Conservation (phyloP, 2,797 vertebrate genomes). For the Gouania willdenowi region DNA sequence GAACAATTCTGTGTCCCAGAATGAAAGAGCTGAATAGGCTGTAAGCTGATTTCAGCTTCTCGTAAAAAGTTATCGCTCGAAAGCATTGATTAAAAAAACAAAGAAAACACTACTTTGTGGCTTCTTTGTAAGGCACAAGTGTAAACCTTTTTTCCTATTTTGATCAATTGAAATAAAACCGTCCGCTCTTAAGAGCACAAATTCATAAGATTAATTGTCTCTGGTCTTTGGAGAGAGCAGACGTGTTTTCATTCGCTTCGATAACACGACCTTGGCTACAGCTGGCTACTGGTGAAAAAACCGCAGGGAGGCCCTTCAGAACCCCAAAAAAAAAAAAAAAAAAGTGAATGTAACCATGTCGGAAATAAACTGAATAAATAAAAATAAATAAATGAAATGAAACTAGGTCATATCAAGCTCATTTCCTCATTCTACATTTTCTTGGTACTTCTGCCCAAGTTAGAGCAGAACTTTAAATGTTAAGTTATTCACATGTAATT, state of each 20-base stretch:
- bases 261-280: too few relatives aligned
- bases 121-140: slow-evolving; percentile 5
- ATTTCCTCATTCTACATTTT: slow-evolving; percentile 44
- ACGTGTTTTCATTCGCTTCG: too few relatives aligned
- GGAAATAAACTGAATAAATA: too few relatives aligned
- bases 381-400: too few relatives aligned
- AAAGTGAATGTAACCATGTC: too few relatives aligned
- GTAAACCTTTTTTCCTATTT: slow-evolving; percentile 25
- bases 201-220: too few relatives aligned
- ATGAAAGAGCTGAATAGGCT: slow-evolving; percentile 1
- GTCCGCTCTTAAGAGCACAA: slow-evolving; percentile 24
- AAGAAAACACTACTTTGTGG: too few relatives aligned
- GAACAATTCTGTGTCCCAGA: not conserved
- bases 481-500: slow-evolving; percentile 68
- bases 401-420: slow-evolving; percentile 66
- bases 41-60: not conserved
- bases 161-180: slow-evolving; percentile 36
- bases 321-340: too few relatives aligned
- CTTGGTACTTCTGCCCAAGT: slow-evolving; percentile 52
- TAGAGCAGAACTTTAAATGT: slow-evolving; percentile 71
- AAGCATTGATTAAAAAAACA: too few relatives aligned
- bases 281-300: too few relatives aligned
- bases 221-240: too few relatives aligned
- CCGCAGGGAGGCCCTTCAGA: too few relatives aligned
- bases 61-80: not conserved